Evolutionary conservation across 2,888 invertebrate genomes (phyloP), one percentile per base, ranked within the genome.

Genomic region (Fissipunctia ypsillon): DNA sequence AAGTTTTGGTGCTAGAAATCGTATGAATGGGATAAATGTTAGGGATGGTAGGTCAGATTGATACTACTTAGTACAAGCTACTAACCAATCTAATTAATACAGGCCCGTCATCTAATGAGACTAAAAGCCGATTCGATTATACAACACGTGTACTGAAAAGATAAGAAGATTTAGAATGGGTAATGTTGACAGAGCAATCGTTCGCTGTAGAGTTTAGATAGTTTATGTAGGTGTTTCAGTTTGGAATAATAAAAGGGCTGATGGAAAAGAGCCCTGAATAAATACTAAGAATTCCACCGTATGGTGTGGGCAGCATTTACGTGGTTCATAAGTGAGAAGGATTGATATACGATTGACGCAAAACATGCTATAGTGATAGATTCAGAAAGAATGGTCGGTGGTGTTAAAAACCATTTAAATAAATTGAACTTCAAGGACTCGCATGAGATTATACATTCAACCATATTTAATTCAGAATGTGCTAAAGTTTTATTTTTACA

Each of bases 251-350:
- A 63, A 56, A 61, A 78, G 82, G 76, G 72, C 60, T 74, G 79
- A 84, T 66, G 31, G 71, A 72, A 68, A 72, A 63, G 52, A 68
- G 45, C 48, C 60, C 70, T 69, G 81, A 76, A 81, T 64, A 69
- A 81, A 72, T 84, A 81, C 57, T 22, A 28, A 69, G 66, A 84
- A 84, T 56, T 69, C 22, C 16, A 31, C 28, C n/a, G 7, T 38
- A 57, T 52, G 28, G 19, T 56, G 60, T 84, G 65, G 76, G 61
- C 38, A 61, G 71, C 38, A 65, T 66, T 69, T 65, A 76, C 81
- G 77, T 69, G 43, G 35, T 52, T 54, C 14, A 60, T 56, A 81
- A 68, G 70, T 81, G 81, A 54, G 56, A 60, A 70, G 19, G 60
- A 84, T 65, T 61, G 65, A 71, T 57, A 63, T 50, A 66, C 65